phyloP scores from a whole-genome alignment of 2,797 vertebrate species.

The Notolepis coatsorum region DNA sequence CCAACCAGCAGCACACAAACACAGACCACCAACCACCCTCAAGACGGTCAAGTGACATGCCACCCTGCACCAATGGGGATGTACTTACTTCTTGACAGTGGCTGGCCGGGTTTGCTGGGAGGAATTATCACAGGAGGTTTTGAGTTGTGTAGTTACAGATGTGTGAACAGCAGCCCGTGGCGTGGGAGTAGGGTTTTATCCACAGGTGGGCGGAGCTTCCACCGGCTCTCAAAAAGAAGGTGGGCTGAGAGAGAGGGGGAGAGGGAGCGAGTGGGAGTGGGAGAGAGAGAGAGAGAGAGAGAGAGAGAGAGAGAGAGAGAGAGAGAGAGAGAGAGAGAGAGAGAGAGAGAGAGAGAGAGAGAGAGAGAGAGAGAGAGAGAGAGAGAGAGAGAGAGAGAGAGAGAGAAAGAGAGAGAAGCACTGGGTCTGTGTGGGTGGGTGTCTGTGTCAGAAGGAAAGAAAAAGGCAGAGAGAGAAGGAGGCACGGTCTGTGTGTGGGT shows the following conservation, averaged over 20 bases:
- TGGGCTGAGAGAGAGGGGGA: conserved; percentile 67
- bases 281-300: conserved; percentile 9
- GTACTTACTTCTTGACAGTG: conserved; percentile 84
- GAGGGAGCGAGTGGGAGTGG: conserved; percentile 12
- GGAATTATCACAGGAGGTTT: conserved; percentile 77
- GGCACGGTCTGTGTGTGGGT: too few species aligned
- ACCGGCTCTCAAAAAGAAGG: conserved; percentile 79
- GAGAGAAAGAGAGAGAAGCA: conserved; percentile 4
- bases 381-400: background rate
- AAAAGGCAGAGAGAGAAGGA: conserved; percentile 12
- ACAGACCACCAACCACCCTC: background rate
- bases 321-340: conserved; percentile 19
- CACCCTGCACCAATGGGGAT: conserved; percentile 21
- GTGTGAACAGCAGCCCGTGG: conserved; percentile 84
- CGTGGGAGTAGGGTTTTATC: conserved; percentile 95
- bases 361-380: background rate
- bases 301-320: conserved; percentile 17
- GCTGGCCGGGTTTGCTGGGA: conserved; percentile 73
- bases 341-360: conserved; percentile 9
- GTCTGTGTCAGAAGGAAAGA: too few species aligned
- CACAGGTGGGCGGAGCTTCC: conserved; percentile 92
- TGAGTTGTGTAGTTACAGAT: conserved; percentile 80
- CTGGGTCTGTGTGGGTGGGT: conserved; percentile 29
- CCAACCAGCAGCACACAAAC: background rate
- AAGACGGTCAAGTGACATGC: background rate